phyloP scores from a whole-genome alignment of 1,140 invertebrate genomes.

The Heliothis virescens region DNA sequence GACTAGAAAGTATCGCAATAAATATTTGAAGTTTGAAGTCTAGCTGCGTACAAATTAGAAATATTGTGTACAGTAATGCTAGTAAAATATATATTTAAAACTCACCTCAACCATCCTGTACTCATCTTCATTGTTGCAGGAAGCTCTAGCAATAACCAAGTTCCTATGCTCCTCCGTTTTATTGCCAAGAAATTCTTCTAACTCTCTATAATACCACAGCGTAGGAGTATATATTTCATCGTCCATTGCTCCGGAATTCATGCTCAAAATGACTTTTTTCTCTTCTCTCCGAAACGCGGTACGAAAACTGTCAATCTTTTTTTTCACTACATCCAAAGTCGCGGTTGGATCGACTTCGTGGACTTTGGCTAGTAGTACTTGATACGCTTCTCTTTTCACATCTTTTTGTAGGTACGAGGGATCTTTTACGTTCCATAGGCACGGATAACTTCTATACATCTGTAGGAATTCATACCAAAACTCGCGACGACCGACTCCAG shows the following conservation, averaged over 20 bases:
- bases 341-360: not conserved
- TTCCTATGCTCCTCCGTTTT: slow-evolving; percentile 6
- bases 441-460: slow-evolving; percentile 1
- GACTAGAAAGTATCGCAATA: too few relatives aligned
- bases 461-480: slow-evolving; percentile 18
- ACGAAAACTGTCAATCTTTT: slow-evolving; percentile 15
- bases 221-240: slow-evolving; percentile 9
- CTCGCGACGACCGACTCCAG: not conserved
- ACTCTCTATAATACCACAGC: slow-evolving; percentile 6
- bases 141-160: not conserved
- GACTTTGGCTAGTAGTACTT: not conserved
- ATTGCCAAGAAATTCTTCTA: slow-evolving; percentile 14
- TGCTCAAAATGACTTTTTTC: slow-evolving; percentile 6
- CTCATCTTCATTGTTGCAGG: slow-evolving; percentile 11
- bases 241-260: not conserved
- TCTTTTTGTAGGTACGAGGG: not conserved
- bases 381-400: not conserved
- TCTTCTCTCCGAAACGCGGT: slow-evolving; percentile 16
- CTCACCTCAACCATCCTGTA: not conserved
- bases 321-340: not conserved
- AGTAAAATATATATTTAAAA: not conserved
- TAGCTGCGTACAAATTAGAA: too few relatives aligned
- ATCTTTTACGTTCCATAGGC: not conserved
- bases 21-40: too few relatives aligned
- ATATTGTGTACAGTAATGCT: too few relatives aligned